Evolutionary conservation across 2,888 invertebrate species (phyloP).

Genomic region (Odontomyia ornata): DNA sequence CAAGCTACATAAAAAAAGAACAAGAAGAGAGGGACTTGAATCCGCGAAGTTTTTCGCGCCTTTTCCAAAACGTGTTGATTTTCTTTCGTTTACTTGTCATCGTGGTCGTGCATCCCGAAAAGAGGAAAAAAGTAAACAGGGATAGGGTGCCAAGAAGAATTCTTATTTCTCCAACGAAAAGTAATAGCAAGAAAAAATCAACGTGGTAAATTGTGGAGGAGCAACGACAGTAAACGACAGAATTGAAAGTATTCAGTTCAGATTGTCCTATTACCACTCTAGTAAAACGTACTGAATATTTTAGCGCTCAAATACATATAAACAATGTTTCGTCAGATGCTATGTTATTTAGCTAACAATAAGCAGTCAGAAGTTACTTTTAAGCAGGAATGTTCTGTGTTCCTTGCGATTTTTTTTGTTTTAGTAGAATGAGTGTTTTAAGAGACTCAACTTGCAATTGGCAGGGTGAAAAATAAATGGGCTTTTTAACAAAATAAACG

Average conservation of each 20-base stretch:
- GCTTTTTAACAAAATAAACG: no score
- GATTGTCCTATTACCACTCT: background rate
- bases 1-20: background rate
- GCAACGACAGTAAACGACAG: background rate
- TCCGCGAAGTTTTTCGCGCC: conserved; percentile 40
- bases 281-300: no score
- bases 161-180: background rate
- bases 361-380: no score
- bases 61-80: conserved; percentile 29
- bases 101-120: background rate
- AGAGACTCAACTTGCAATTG: no score
- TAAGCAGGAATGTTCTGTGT: no score
- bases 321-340: no score
- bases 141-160: background rate
- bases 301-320: no score
- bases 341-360: no score
- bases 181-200: background rate
- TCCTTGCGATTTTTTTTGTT: no score
- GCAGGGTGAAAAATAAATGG: no score
- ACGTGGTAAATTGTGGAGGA: background rate
- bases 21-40: background rate
- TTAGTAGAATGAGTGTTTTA: no score
- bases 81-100: background rate
- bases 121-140: no score
- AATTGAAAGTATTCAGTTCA: background rate